Conservation (phyloP, 1,140 invertebrate genomes). For the Atta texana region DNA sequence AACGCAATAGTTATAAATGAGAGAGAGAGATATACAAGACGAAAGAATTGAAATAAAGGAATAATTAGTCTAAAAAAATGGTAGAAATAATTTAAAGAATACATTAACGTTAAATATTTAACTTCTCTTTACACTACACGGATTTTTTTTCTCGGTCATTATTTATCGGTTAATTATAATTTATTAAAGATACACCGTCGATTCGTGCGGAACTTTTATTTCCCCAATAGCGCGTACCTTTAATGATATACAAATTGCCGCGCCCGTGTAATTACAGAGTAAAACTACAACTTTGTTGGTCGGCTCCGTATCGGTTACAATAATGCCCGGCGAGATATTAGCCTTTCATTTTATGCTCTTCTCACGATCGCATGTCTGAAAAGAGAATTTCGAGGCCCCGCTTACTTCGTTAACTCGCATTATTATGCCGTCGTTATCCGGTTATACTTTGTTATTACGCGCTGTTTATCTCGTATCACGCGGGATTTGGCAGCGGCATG, state of each 20-base stretch:
- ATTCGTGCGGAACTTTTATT: slow-evolving; percentile 32
- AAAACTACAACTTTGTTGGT: slow-evolving; percentile 64
- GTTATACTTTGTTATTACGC: slow-evolving; percentile 74
- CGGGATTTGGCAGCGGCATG: slow-evolving; percentile 62
- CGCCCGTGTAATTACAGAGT: slow-evolving; percentile 52
- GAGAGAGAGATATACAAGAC: background rate
- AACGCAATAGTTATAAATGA: background rate
- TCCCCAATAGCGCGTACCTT: slow-evolving; percentile 42
- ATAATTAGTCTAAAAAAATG: background rate
- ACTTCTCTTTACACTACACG: background rate
- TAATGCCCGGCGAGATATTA: slow-evolving; percentile 65
- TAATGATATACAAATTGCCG: slow-evolving; percentile 61
- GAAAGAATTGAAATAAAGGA: background rate
- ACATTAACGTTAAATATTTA: background rate
- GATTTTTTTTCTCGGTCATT: slow-evolving; percentile 21
- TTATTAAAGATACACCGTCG: slow-evolving; percentile 23
- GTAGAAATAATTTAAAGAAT: background rate
- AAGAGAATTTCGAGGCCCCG: slow-evolving; percentile 58
- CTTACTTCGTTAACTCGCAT: slow-evolving; percentile 70
- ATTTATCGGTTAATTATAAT: slow-evolving; percentile 53
- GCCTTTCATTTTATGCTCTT: slow-evolving; percentile 57
- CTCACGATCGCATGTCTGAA: slow-evolving; percentile 61
- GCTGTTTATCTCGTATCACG: slow-evolving; percentile 61
- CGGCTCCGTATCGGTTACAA: slow-evolving; percentile 64
- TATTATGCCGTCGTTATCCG: slow-evolving; percentile 72